A percentile compares a stretch with the other conserved stretches of the same genome.
These are phyloP conservation scores for Drosophila funebris DNA, from an alignment of 1,140 invertebrate genomes.

Conservation along the genomic window DNA sequence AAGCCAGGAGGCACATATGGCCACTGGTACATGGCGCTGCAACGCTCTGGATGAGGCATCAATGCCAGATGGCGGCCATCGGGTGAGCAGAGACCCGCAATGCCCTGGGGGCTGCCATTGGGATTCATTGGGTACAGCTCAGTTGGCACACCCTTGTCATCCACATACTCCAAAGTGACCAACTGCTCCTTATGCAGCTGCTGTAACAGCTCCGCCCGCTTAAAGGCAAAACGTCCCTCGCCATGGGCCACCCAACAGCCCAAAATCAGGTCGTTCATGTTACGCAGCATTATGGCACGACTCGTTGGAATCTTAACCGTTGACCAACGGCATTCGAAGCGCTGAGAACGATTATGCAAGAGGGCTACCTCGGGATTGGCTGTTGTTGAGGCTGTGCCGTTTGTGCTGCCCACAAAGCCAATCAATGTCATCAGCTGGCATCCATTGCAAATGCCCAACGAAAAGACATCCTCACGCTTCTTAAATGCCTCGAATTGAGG, in stretches of 20 bases:
- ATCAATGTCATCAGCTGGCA: constrained; percentile 97
- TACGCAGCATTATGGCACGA: constrained; percentile 93
- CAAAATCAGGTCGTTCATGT: constrained; percentile 92
- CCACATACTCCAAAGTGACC: constrained; percentile 92
- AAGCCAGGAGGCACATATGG: constrained; percentile 87
- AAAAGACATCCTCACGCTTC: constrained; percentile 93
- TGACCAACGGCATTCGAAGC: constrained; percentile 95
- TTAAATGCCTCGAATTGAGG: constrained; percentile 90
- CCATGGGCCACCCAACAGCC: constrained; percentile 99
- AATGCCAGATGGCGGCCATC: constrained; percentile 97
- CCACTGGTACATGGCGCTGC: constrained; percentile 93
- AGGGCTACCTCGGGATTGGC: constrained; percentile 88
- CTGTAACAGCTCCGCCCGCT: constrained; percentile 85
- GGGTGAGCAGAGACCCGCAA: constrained; percentile 94
- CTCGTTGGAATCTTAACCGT: constrained; percentile 90
- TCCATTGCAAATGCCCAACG: constrained; percentile 98
- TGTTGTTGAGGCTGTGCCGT: not conserved
- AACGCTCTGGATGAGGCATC: constrained; percentile 99
- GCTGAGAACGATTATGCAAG: constrained; percentile 93
- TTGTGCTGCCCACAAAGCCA: constrained; percentile 88
- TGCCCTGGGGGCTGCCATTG: constrained; percentile 91
- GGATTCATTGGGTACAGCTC: constrained; percentile 96
- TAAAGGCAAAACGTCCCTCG: constrained; percentile 92
- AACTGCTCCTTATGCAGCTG: constrained; percentile 87
- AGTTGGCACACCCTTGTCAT: constrained; percentile 91